Base-by-base conservation (phyloP, 2,113 vertebrate genomes). In the Chionomys nivalis region DNA sequence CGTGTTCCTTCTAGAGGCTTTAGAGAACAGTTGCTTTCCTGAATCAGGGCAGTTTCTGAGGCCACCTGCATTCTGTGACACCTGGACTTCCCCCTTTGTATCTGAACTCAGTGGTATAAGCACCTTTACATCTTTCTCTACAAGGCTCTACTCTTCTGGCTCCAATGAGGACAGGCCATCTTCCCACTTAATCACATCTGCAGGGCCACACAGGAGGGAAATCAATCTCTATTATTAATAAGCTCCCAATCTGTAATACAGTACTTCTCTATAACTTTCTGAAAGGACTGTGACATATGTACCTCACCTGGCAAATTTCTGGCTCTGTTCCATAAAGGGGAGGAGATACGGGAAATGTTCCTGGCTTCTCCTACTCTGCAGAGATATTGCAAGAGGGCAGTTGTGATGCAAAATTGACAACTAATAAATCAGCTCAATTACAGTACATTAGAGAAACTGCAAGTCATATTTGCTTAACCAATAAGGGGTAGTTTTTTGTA, bases 361-460 rank as follows among this genome's bases (percentile, higher is more conserved):
- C 70, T 76, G 42, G n/a, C 55, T 89, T 87, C 58, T 68, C 17
- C 28, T 92, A 9, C 39, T 73, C 63, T 44, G 72, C 21, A 85
- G 39, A 95, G 42, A 66, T 58, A 16, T 52, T 65, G 44, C 33
- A 87, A 68, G 33, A 33, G 8, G 33, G 87, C 33, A 42, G 55
- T n/a, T 47, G 36, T 70, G 73, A 91, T 19, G 72, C 28, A 75
- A 91, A 75, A 19, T 7, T 96, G 89, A 86, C 47, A 85, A 85
- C 42, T 7, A 93, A 47, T 5, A 91, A 36, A 58, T 89, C 49
- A 42, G 75, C n/a, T 24, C 4, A 75, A 77, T 89, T 87, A 90
- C 12, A 31, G 73, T 21, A 78, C n/a, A 83, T 92, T 86, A 83
- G 42, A 95, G 78, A 92, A 92, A 92, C 21, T 61, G 66, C n/a